Base-by-base conservation (phyloP, 64 coral and sea anemone species). In the Montipora cactus region DNA sequence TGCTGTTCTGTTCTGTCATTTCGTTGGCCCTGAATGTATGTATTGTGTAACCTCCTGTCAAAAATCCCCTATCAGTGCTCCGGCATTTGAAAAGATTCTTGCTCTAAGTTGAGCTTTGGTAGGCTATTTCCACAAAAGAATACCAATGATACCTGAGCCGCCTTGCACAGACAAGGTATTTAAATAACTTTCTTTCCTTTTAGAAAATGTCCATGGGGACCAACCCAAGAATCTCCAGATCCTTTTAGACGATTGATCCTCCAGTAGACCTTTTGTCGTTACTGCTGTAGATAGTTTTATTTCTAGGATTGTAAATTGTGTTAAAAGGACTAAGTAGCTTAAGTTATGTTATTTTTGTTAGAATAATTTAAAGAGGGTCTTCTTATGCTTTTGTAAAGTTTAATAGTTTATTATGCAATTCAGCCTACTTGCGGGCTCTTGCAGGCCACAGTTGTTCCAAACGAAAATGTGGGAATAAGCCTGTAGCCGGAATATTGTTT, bases 141-240 rank as follows among this genome's bases (percentile, higher is more conserved):
- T 37, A 37, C 37, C 37, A 37, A 37, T 37, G 37, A 37, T 37
- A 37, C 37, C 37, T 37, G 37, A 37, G 37, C 37, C 37, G 37
- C 37, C 37, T 37, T 37, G 37, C 37, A 37, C 37, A 37, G 37
- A 37, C 37, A 2, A 37, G 37, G 11, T 11, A 57, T 11, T 11
- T 57, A 16, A 4, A 61, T 64, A 69, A 73, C 1, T 2, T 67
- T 11, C 46, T 77, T 77, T 19, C 45, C 23, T 66, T 68, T 2
- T 67, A 92, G 90, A 67, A 92, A 92, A 77, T 92, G 90, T 78
- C 90, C 90, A 7, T 92, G 90, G 90, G 90, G 90, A 9, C 90
- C 90, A 4, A 92, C 90, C 6, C 90, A 92, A 73, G 90, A 92
- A 84, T 75, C 73, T 49, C 80, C 78, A 49, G 81, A 92, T 87